A percentile compares a stretch with the other conserved stretches of the same genome.
Conservation (phyloP, 2,113 vertebrate genomes). For the Lagopus leucura region DNA sequence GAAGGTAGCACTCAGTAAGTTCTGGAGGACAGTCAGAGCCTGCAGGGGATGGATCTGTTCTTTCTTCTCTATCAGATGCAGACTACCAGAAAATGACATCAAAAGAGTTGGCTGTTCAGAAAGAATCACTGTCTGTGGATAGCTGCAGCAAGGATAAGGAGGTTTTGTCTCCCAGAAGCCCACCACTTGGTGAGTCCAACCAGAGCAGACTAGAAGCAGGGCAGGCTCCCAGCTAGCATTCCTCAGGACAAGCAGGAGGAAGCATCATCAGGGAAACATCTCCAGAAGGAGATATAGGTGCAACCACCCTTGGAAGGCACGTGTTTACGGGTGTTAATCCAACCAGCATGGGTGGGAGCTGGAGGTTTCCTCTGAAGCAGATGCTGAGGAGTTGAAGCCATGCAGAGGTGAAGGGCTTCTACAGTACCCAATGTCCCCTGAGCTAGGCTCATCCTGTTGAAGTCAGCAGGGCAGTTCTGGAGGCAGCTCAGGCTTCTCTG, state of each 20-base stretch:
- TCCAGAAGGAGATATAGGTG: neutral
- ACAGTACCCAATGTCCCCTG: neutral
- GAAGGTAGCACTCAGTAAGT: neutral
- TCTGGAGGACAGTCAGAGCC: neutral
- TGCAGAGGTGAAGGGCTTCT: neutral
- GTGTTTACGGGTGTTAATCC: neutral
- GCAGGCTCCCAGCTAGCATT: neutral
- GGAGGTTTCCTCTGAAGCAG: neutral
- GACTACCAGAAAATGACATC: constrained; percentile 47
- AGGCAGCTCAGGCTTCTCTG: neutral
- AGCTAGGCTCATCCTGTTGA: neutral
- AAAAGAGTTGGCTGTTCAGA: constrained; percentile 24
- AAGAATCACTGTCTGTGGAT: constrained; percentile 49
- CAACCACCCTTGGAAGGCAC: neutral
- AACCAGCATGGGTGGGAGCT: neutral
- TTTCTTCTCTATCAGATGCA: constrained; percentile 15
- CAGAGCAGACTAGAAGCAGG: neutral
- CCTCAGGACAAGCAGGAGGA: neutral
- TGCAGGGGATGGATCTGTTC: neutral
- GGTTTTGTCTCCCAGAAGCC: neutral
- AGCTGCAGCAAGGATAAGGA: constrained; percentile 59
- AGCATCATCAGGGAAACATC: neutral
- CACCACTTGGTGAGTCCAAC: constrained; percentile 36
- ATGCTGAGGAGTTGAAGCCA: neutral
- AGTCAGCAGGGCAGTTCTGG: neutral